These are phyloP conservation scores for Pedetes capensis DNA, from an alignment of 2,113 vertebrate species.

Conservation along the genomic window DNA sequence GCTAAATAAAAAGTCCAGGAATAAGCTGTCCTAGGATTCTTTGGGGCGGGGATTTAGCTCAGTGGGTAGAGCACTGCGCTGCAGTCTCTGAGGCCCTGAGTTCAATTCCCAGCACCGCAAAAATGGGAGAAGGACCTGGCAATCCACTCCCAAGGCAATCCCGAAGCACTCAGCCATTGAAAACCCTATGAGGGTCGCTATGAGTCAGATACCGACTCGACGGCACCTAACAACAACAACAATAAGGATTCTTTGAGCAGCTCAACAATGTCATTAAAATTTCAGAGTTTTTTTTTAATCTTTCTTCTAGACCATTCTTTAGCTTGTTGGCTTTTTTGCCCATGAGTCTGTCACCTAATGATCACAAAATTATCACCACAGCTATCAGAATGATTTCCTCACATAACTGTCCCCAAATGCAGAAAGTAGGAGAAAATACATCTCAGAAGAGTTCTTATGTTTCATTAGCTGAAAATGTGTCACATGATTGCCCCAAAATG, in stretches of 20 bases:
- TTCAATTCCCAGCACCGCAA: no score
- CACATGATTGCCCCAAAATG: background rate
- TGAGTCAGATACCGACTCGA: no score
- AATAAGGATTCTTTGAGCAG: conserved; percentile 28
- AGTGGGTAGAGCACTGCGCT: no score
- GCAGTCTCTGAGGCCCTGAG: no score
- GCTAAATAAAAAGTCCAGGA: background rate
- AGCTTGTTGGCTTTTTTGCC: background rate
- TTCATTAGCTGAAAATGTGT: background rate
- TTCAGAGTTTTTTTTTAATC: background rate
- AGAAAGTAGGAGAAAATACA: background rate
- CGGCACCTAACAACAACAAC: no score
- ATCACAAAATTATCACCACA: background rate
- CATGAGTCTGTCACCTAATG: background rate
- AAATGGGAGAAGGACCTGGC: no score
- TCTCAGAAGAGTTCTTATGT: conserved; percentile 17
- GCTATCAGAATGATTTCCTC: background rate
- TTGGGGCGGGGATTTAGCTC: no score
- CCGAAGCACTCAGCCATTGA: no score
- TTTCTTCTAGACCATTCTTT: background rate
- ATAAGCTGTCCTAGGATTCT: background rate
- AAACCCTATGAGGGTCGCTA: no score
- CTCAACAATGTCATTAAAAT: conserved; percentile 4
- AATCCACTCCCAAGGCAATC: no score
- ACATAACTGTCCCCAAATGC: background rate